Evolutionary conservation across 2,113 vertebrate species (phyloP), one percentile per base, ranked within the genome.

Genomic region (Glaucomys volans): DNA sequence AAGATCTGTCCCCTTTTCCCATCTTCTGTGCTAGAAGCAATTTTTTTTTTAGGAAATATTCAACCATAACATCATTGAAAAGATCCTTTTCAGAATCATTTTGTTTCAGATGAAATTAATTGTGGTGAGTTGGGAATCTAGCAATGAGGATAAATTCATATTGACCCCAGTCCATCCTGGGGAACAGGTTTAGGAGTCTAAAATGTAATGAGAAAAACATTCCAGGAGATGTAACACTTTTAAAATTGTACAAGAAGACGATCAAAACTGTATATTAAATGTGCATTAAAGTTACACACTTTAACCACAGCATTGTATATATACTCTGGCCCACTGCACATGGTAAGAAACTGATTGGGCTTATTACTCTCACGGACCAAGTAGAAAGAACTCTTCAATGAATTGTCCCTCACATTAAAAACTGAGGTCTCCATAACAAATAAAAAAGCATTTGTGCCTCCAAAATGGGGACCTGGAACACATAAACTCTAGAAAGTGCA

Each of bases 361-460:
- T 88, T 37, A 93, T 77, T 82, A 30, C 67, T 83, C 32, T 80
- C 35, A 74, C 57, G 32, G 89, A 32, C n/a, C 82, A 91, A 87
- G 50, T 14, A 72, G 24, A 83, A 50, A 82, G 28, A 83, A 57
- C n/a, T 85, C 37, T 71, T 47, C 44, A 62, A 84, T 37, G 40
- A 92, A 81, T n/a, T 64, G 24, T 42, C 6, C 24, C 40, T 82
- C 74, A 57, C 24, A n/a, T 44, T 59, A 80, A 95, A 76, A 67
- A 72, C 47, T 24, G 42, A 52, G 44, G 13, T 90, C 76, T 79
- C 40, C 40, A 35, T 28, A 77, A 88, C 44, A 66, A 94, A 44
- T 52, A 72, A 47, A 72, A 75, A 72, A 62, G 28, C 44, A 40
- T 71, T 47, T n/a, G 66, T 80, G n/a, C 77, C 50, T 71, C 71